These are phyloP conservation scores for Megaptera novaeangliae DNA, from an alignment of 2,113 vertebrate species.

Conservation along the genomic window DNA sequence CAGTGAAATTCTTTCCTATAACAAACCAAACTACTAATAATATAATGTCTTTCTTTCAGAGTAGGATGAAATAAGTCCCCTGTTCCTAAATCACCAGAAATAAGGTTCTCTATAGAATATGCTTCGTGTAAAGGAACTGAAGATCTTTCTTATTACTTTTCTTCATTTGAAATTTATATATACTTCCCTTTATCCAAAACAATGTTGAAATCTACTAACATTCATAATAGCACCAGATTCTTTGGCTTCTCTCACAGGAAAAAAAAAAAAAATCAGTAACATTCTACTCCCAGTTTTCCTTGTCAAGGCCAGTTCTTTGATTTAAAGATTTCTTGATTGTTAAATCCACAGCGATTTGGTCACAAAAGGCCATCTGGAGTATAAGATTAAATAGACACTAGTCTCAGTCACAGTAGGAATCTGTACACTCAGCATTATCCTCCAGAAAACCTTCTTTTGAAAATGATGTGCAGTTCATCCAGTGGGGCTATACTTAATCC, in stretches of 20 bases:
- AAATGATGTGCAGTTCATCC: neutral
- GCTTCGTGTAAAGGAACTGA: neutral
- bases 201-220: neutral
- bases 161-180: neutral
- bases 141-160: neutral
- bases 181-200: neutral
- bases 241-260: neutral
- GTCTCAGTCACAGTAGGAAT: constrained; percentile 14
- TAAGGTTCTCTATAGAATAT: neutral
- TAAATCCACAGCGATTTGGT: constrained; percentile 20
- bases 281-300: constrained; percentile 20
- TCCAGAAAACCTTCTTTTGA: constrained; percentile 35
- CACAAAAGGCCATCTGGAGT: constrained; percentile 47
- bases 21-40: neutral
- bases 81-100: neutral
- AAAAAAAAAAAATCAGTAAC: neutral
- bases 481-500: neutral
- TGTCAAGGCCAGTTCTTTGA: constrained; percentile 34
- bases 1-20: neutral
- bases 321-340: constrained; percentile 19
- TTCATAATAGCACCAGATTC: neutral
- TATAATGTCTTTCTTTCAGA: neutral
- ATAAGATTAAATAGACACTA: constrained; percentile 33
- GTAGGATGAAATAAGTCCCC: neutral
- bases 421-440: constrained; percentile 39